Percentiles rank a stretch among this genome's conserved stretches.
Evolutionary conservation across 2,113 vertebrate genomes (phyloP).

Genomic region (Saccopteryx leptura): DNA sequence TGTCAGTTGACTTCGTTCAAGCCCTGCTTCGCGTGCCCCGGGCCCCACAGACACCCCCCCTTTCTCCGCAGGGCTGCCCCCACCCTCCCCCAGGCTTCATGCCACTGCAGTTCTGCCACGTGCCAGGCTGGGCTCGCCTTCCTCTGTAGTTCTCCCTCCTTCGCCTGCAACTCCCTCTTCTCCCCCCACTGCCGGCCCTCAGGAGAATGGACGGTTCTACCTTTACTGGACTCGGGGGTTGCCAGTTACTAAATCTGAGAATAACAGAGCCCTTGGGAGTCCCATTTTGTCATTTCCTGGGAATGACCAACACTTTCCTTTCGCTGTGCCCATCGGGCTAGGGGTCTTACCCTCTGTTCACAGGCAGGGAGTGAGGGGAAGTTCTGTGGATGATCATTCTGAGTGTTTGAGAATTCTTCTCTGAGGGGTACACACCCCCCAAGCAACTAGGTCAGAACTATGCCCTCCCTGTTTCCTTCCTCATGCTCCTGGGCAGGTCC

Average conservation of each 20-base stretch:
- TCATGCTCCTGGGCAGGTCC: neutral
- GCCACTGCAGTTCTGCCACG: fast-evolving
- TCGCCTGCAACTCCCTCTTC: neutral
- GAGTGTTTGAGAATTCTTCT: neutral
- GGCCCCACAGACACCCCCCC: neutral
- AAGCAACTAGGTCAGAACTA: neutral
- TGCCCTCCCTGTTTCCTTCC: neutral
- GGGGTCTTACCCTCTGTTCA: neutral
- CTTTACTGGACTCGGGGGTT: neutral
- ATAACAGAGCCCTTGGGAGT: neutral
- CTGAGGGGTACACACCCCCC: fast-evolving
- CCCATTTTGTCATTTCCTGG: neutral
- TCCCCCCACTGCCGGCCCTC: neutral
- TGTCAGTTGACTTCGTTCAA: neutral
- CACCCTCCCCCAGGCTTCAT: fast-evolving
- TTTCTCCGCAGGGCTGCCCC: too few relatives aligned
- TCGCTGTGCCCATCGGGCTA: fast-evolving
- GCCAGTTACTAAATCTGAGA: neutral
- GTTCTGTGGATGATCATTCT: neutral
- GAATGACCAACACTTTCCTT: neutral
- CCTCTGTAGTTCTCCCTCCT: neutral
- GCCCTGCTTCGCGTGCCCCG: fast-evolving
- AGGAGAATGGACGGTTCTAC: neutral
- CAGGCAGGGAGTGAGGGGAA: too few relatives aligned
- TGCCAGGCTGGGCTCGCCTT: fast-evolving